Evolutionary conservation across 37 sponge, comb jelly and placozoan species (phyloP), one percentile per base, ranked within the genome.

Genomic region (Agelas oroides): DNA sequence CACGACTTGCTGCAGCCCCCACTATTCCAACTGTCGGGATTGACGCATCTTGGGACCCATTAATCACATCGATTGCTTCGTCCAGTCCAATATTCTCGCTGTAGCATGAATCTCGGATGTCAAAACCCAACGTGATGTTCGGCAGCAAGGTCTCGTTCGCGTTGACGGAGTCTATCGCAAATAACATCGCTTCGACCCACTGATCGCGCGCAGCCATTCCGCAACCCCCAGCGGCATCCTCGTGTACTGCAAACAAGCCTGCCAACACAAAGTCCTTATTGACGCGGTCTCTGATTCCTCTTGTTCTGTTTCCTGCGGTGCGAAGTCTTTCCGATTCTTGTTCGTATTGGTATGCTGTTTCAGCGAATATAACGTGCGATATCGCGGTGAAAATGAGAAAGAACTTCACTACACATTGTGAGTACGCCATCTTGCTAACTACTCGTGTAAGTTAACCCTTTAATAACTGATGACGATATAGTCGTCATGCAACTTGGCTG

Each of bases 241-340:
- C 37, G 61, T 90, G 86, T 27, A 95, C 73, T 71, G 95, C 92
- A 37, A 95, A 95, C 41, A 95, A 76, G 30, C 95, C 95, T 1
- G 89, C 95, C 33, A 95, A 53, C 1, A 84, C 73, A 40, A 95
- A 76, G 39, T 91, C 91, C 19, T 24, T 76, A 33, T 84, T 52
- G 1, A 1, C 37, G 17, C 18, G 60, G 41, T 79, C 36, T 35
- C 53, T 56, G 5, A 92, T 46, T n/a, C 89, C 89, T 1, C 89
- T 34, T 27, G 69, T 68, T n/a, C 81, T 35, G 25, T 3, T 35
- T 33, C 32, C 77, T 14, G 62, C n/a, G 5, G 27, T 61, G 13
- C 6, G 3, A 8, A 46, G 46, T 46, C 8, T 8, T 46, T n/a
- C n/a, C n/a, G n/a, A n/a, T n/a, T n/a, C n/a, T n/a, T n/a, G n/a